phyloP scores from a whole-genome alignment of 2,797 vertebrate genomes.

The Echeneis naucrates region DNA sequence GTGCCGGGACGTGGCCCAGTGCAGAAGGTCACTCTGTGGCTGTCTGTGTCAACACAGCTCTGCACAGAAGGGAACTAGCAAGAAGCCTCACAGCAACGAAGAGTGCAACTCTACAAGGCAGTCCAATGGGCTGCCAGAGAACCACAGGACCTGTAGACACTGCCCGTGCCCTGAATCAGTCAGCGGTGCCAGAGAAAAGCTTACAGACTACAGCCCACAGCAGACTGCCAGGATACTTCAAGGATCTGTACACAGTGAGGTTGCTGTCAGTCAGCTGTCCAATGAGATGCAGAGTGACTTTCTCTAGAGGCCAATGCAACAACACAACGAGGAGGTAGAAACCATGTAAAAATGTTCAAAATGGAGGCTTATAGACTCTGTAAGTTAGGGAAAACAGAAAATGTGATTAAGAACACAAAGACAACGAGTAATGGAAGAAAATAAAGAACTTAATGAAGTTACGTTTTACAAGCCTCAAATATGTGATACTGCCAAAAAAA shows the following conservation, averaged over 20 bases:
- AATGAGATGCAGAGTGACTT: slow-evolving; percentile 84
- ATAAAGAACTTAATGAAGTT: too few relatives aligned
- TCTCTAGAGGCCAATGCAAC: slow-evolving; percentile 64
- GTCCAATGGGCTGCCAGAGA: slow-evolving; percentile 71
- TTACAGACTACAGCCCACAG: slow-evolving; percentile 67
- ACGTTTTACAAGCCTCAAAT: too few relatives aligned
- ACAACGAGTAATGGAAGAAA: slow-evolving; percentile 3
- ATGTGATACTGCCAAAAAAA: slow-evolving; percentile 69
- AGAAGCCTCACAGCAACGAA: slow-evolving; percentile 59
- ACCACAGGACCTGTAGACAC: slow-evolving; percentile 73
- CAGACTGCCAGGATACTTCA: slow-evolving; percentile 78
- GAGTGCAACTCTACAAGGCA: slow-evolving; percentile 76
- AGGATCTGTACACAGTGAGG: slow-evolving; percentile 74
- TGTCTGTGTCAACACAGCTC: slow-evolving; percentile 65
- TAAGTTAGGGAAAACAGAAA: slow-evolving; percentile 14
- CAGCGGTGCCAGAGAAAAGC: slow-evolving; percentile 33
- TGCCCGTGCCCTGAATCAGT: slow-evolving; percentile 62
- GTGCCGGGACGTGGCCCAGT: slow-evolving; percentile 74
- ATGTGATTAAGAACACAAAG: slow-evolving; percentile 1
- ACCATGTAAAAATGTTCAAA: not conserved
- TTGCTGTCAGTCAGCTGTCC: slow-evolving; percentile 83
- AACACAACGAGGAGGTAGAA: not conserved
- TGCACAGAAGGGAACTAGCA: slow-evolving; percentile 52
- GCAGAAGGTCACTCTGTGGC: slow-evolving; percentile 73
- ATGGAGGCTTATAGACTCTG: slow-evolving; percentile 21